phyloP scores from a whole-genome alignment of 2,888 invertebrate species.

The Sipha maydis region DNA sequence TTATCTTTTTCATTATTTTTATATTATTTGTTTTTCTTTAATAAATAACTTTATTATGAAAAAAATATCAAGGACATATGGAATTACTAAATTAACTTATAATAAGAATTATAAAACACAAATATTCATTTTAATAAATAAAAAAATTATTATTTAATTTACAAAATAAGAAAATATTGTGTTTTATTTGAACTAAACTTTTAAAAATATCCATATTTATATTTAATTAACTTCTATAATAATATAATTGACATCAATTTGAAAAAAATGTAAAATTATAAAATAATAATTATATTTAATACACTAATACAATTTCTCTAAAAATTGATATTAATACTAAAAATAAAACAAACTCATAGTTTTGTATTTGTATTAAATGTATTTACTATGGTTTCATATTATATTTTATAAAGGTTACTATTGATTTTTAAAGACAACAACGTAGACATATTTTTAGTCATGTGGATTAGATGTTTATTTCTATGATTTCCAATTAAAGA shows the following conservation, averaged over 20 bases:
- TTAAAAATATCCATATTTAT: background rate
- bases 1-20: too few relatives aligned
- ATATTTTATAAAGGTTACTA: background rate
- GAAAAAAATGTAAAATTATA: background rate
- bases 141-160: background rate
- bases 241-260: too few relatives aligned
- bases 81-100: background rate
- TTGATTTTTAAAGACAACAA: slow-evolving; percentile 34
- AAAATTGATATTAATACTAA: background rate
- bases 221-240: background rate
- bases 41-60: background rate
- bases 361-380: background rate
- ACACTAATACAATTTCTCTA: background rate
- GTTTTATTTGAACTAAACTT: background rate
- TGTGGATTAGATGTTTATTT: background rate
- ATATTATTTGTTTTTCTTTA: background rate
- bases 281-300: background rate
- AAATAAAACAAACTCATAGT: background rate
- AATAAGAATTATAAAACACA: background rate
- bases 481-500: slow-evolving; percentile 20
- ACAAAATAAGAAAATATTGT: background rate
- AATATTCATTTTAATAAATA: background rate
- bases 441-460: background rate
- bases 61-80: background rate
- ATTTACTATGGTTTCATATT: slow-evolving; percentile 52